Base-by-base conservation (phyloP, 2,113 vertebrate species). In the Sciurus niger region DNA sequence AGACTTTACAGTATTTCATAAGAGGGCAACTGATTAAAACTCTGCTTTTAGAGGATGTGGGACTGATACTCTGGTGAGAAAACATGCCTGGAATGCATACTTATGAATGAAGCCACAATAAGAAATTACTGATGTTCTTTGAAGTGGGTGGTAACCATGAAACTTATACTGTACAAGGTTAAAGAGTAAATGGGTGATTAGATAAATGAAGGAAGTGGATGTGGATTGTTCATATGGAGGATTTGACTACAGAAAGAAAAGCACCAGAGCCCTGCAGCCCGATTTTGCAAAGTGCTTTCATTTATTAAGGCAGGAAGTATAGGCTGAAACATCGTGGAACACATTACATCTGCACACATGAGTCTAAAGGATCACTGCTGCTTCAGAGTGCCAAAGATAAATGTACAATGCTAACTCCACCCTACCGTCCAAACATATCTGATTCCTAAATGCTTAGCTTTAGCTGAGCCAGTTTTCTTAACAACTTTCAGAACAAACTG, bases 401-500 rank as follows among this genome's bases (percentile, higher is more conserved):
- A 94, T 72, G 65, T 67, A 94, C 48, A 95, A 87, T 51, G n/a
- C 37, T 53, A n/a, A 83, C 37, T 92, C 87, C 58, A 77, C 74
- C 78, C 70, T 80, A 51, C 30, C 76, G 94, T 92, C 92, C 79
- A 92, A 96, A 90, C 9, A 70, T 65, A 84, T 22, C 87, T 68
- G 74, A 93, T 94, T 96, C 65, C 30, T 80, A 87, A 94, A 92
- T 91, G 78, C 34, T 63, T 89, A 84, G 83, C 74, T 94, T 96
- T 53, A 79, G 43, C 43, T 76, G n/a, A 95, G 48, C 25, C 78
- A 85, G 70, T 93, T 94, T 98, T 87, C 72, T 96, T 95, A 96
- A 96, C 86, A 96, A 95, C 84, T 73, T 97, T 94, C 43, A 97
- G 65, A 95, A 90, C 58, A 95, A 97, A 97, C 13, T 94, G 89